Percentiles rank a stretch among this genome's conserved stretches.
These are phyloP conservation scores for Sebastes melanostomus DNA, from an alignment of 2,797 vertebrate genomes.

Conservation along the genomic window DNA sequence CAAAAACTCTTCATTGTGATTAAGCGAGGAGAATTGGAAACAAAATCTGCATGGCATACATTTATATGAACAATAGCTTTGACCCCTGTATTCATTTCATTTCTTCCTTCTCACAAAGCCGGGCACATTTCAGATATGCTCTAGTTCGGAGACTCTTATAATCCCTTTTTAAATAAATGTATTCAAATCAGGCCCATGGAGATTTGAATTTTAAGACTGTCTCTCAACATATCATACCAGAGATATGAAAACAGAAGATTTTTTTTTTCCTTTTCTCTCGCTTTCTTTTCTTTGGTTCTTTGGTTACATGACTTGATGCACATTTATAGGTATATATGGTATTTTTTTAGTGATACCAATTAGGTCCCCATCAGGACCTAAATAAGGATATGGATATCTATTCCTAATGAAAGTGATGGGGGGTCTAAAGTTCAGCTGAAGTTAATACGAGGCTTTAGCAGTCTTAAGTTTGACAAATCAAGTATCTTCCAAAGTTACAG, in stretches of 20 bases:
- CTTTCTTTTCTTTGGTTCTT: background rate
- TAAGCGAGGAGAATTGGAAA: no score
- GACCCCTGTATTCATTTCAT: background rate
- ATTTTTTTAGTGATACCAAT: background rate
- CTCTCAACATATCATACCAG: background rate
- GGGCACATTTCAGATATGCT: conserved; percentile 15
- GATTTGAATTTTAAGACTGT: background rate
- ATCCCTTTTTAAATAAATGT: conserved; percentile 25
- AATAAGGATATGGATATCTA: background rate
- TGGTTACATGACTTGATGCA: background rate
- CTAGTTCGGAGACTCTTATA: background rate
- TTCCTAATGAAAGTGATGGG: background rate
- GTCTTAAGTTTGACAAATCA: background rate
- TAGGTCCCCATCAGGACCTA: background rate
- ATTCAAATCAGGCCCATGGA: background rate
- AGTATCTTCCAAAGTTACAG: background rate
- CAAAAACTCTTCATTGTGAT: background rate
- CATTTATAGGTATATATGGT: background rate
- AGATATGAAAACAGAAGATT: background rate
- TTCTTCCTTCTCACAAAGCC: background rate
- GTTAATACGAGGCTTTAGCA: background rate
- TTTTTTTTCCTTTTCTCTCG: background rate
- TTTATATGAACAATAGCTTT: background rate
- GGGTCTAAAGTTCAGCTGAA: background rate
- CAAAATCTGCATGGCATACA: background rate